Evolutionary conservation across 2,113 vertebrate genomes (phyloP).

Genomic region (Scolopax mira): DNA sequence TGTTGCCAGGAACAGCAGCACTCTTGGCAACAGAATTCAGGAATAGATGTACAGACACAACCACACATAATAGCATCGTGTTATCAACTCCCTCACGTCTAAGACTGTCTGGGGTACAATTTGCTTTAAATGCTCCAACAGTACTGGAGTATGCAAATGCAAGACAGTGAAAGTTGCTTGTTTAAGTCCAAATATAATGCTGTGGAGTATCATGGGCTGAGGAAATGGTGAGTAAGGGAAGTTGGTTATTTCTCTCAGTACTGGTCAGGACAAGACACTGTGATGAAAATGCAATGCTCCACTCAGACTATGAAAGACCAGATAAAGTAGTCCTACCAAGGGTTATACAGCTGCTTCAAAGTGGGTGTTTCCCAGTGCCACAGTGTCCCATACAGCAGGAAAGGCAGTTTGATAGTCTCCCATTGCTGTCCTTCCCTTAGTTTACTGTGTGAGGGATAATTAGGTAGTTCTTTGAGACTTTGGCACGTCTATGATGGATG

Average conservation of each 20-base stretch:
- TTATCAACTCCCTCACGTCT: not conserved
- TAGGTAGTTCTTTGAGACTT: not conserved
- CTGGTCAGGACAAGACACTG: not conserved
- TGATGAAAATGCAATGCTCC: not conserved
- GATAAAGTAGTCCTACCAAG: not conserved
- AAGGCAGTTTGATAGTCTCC: not conserved
- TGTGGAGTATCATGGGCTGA: not conserved
- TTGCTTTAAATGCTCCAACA: not conserved
- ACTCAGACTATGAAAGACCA: not conserved
- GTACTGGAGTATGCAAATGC: not conserved
- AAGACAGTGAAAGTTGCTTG: not conserved
- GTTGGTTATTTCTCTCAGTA: slow-evolving; percentile 30
- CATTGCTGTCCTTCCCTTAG: not conserved
- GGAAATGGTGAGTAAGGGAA: slow-evolving; percentile 36
- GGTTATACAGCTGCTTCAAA: not conserved
- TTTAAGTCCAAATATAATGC: not conserved
- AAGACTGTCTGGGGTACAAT: not conserved
- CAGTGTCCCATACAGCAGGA: not conserved
- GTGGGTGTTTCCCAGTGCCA: not conserved
- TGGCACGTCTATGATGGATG: not conserved
- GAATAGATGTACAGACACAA: not conserved
- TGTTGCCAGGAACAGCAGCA: not conserved
- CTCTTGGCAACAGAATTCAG: not conserved
- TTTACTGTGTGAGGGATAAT: not conserved
- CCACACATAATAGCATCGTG: not conserved